Evolutionary conservation across 2,113 vertebrate genomes (phyloP).

Genomic region (Formicarius rufipectus): DNA sequence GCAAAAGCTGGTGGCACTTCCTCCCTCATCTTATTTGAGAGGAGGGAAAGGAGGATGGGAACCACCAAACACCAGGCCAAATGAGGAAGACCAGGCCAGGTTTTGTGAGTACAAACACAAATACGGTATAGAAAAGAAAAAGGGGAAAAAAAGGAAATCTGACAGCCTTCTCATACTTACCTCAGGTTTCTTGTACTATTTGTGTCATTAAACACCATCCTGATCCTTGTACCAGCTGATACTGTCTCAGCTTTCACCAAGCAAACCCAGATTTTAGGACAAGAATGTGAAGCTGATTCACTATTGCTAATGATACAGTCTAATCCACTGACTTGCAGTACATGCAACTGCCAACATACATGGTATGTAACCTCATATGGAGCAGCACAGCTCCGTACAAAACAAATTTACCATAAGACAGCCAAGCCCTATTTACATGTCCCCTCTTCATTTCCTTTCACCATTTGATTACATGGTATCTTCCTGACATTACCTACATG

Average conservation of each 20-base stretch:
- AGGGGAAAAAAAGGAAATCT: fast-evolving
- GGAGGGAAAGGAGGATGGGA: not conserved
- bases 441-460: not conserved
- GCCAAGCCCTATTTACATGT: not conserved
- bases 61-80: not conserved
- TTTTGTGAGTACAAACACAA: not conserved
- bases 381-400: not conserved
- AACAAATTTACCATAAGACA: not conserved
- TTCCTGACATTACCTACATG: not conserved
- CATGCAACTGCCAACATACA: not conserved
- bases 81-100: not conserved
- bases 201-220: not conserved
- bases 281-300: not conserved
- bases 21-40: not conserved
- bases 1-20: not conserved
- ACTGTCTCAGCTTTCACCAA: not conserved
- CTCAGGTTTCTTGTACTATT: not conserved
- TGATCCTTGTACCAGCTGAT: not conserved
- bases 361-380: not conserved
- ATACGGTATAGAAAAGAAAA: not conserved
- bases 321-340: not conserved
- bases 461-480: fast-evolving
- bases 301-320: not conserved
- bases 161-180: not conserved
- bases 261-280: not conserved